Evolutionary conservation across 2,113 vertebrate species (phyloP).

Genomic region (Emydura subglobosa): DNA sequence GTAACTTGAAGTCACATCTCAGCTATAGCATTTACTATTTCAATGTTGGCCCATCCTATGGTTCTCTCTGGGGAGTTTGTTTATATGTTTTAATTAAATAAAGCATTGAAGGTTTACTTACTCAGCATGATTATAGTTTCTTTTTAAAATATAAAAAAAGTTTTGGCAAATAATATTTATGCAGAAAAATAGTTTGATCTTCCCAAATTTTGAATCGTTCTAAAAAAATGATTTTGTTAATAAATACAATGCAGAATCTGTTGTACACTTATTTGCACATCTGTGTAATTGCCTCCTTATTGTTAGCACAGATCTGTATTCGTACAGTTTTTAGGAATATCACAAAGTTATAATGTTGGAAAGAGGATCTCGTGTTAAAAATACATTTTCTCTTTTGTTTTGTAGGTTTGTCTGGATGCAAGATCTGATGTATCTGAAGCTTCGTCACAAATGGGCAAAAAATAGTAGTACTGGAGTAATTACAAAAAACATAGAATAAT

Average conservation of each 20-base stretch:
- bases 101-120: slow-evolving; percentile 85
- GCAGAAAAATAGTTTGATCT: slow-evolving; percentile 88
- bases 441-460: slow-evolving; percentile 80
- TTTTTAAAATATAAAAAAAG: slow-evolving; percentile 86
- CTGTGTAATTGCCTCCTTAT: slow-evolving; percentile 83
- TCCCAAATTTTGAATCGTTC: slow-evolving; percentile 86
- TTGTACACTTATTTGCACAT: slow-evolving; percentile 85
- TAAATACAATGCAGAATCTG: slow-evolving; percentile 88
- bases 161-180: slow-evolving; percentile 90
- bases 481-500: slow-evolving; percentile 79
- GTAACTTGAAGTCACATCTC: slow-evolving; percentile 71
- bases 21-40: slow-evolving; percentile 75
- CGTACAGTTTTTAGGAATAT: slow-evolving; percentile 81
- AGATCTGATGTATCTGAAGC: slow-evolving; percentile 78
- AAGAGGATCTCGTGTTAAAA: slow-evolving; percentile 83
- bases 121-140: slow-evolving; percentile 80
- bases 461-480: slow-evolving; percentile 79
- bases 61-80: slow-evolving; percentile 76
- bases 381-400: slow-evolving; percentile 82
- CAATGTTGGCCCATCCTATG: slow-evolving; percentile 79
- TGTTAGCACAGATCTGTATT: slow-evolving; percentile 77
- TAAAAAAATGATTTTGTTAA: slow-evolving; percentile 89
- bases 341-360: slow-evolving; percentile 83
- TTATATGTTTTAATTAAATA: slow-evolving; percentile 80
- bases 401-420: slow-evolving; percentile 77